phyloP scores from a whole-genome alignment of 2,113 vertebrate genomes.

The Acanthochromis polyacanthus region DNA sequence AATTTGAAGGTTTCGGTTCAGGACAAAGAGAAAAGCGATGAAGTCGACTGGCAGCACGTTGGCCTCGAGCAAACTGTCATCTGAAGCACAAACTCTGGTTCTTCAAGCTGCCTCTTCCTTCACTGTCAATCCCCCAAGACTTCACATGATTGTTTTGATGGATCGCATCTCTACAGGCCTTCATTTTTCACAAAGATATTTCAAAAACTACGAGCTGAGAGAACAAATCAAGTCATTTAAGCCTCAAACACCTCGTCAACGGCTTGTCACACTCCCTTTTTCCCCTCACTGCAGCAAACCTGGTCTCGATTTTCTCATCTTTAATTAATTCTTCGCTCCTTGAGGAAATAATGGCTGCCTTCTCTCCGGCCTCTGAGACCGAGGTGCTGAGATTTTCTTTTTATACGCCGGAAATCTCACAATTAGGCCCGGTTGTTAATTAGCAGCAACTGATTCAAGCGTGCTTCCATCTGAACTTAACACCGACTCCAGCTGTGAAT shows the following conservation, averaged over 20 bases:
- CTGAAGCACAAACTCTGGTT: slow-evolving; percentile 41
- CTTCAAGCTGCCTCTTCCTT: slow-evolving; percentile 52
- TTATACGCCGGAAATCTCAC: slow-evolving; percentile 12
- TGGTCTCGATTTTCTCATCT: slow-evolving; percentile 38
- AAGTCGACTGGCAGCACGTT: slow-evolving; percentile 18
- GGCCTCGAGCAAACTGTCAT: slow-evolving; percentile 42
- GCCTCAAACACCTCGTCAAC: not conserved
- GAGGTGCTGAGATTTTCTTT: slow-evolving; percentile 15
- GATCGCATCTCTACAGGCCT: slow-evolving; percentile 5
- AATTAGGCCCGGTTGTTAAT: slow-evolving; percentile 45
- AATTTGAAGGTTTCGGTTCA: slow-evolving; percentile 1
- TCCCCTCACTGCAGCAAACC: slow-evolving; percentile 29
- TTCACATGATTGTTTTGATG: slow-evolving; percentile 14
- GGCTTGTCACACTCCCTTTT: slow-evolving; percentile 20
- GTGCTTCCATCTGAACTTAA: not conserved
- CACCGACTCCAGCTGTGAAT: not conserved
- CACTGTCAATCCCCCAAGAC: slow-evolving; percentile 32
- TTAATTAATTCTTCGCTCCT: slow-evolving; percentile 50
- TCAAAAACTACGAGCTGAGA: too few relatives aligned
- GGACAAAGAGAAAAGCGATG: slow-evolving; percentile 3
- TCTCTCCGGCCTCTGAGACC: slow-evolving; percentile 1
- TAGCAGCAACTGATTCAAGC: slow-evolving; percentile 23
- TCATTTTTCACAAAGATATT: slow-evolving; percentile 7
- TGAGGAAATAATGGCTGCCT: slow-evolving; percentile 29
- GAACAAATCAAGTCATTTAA: not conserved